phyloP scores from a whole-genome alignment of 2,888 invertebrate species.

The Agonopterix arenella region DNA sequence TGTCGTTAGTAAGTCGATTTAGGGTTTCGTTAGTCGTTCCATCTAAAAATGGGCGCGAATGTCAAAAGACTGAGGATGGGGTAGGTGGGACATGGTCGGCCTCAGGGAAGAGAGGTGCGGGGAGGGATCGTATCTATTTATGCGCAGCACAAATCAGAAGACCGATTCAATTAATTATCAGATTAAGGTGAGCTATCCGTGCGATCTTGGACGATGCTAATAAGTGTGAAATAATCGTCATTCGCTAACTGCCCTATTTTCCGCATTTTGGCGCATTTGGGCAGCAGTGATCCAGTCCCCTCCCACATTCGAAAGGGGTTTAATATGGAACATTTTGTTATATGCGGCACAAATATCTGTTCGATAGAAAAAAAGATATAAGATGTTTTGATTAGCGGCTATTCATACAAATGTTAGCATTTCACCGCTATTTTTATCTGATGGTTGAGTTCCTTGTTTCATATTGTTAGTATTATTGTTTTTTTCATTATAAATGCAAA shows the following conservation, averaged over 20 bases:
- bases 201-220: slow-evolving; percentile 52
- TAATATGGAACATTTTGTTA: too few relatives aligned
- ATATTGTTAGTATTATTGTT: too few relatives aligned
- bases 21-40: slow-evolving; percentile 60
- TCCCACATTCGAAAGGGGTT: too few relatives aligned
- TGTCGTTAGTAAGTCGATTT: slow-evolving; percentile 40
- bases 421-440: too few relatives aligned
- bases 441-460: too few relatives aligned
- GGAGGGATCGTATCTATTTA: slow-evolving; percentile 58
- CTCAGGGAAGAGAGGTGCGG: slow-evolving; percentile 12
- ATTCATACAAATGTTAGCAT: too few relatives aligned
- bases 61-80: slow-evolving; percentile 72
- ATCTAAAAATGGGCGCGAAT: slow-evolving; percentile 74
- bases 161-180: slow-evolving; percentile 75
- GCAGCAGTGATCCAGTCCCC: too few relatives aligned
- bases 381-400: too few relatives aligned
- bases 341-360: background rate
- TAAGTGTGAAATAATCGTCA: slow-evolving; percentile 40
- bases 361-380: too few relatives aligned
- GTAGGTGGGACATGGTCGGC: slow-evolving; percentile 33
- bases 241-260: slow-evolving; percentile 30
- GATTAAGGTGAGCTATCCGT: slow-evolving; percentile 73
- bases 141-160: slow-evolving; percentile 72
- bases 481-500: too few relatives aligned
- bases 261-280: slow-evolving; percentile 2